Conservation (phyloP, 1,140 invertebrate species). For the Palaemon carinicauda region DNA sequence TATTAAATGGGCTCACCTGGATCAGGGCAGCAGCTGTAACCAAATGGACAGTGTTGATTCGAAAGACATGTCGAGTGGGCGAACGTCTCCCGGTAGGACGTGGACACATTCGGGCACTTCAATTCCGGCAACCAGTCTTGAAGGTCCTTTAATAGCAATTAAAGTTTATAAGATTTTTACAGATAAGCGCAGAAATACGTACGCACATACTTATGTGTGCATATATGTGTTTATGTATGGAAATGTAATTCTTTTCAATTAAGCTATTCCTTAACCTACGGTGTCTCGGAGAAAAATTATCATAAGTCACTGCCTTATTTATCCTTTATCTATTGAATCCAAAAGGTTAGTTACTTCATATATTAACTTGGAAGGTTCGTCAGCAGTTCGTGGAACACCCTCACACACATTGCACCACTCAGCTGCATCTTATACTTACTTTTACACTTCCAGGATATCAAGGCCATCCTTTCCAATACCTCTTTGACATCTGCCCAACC, state of each 20-base stretch:
- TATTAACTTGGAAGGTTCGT: too few relatives aligned
- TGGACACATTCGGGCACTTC: not conserved
- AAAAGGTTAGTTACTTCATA: too few relatives aligned
- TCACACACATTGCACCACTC: too few relatives aligned
- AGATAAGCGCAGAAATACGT: not conserved
- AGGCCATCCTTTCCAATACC: too few relatives aligned
- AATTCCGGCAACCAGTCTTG: not conserved
- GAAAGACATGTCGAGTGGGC: slow-evolving; percentile 10
- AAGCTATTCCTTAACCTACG: too few relatives aligned
- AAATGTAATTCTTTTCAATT: not conserved
- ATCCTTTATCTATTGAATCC: too few relatives aligned
- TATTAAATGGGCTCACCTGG: not conserved
- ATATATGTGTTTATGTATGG: not conserved
- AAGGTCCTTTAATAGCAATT: not conserved
- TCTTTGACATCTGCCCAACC: too few relatives aligned
- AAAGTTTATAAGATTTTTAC: not conserved
- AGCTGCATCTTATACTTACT: too few relatives aligned
- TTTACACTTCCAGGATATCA: too few relatives aligned
- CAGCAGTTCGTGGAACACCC: too few relatives aligned
- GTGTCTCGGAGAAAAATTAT: too few relatives aligned
- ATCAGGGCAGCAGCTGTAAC: slow-evolving; percentile 22
- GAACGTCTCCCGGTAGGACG: not conserved
- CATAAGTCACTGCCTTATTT: too few relatives aligned
- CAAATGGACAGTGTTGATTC: not conserved
- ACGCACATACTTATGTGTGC: not conserved